phyloP scores from a whole-genome alignment of 2,113 vertebrate genomes.

The Phyllostomus hastatus region DNA sequence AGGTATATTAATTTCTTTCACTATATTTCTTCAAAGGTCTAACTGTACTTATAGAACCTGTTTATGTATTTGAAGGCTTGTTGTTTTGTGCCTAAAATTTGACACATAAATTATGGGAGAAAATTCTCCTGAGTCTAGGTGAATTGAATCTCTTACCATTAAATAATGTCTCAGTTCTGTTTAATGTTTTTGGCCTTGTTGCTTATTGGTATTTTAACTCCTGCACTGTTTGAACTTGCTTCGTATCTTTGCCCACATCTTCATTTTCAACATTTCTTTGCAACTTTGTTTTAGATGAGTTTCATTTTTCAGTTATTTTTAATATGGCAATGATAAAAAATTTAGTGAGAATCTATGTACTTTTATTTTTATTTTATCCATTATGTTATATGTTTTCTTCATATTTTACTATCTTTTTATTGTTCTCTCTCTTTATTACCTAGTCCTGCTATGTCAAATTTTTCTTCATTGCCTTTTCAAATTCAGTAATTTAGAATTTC shows the following conservation, averaged over 20 bases:
- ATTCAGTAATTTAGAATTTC: slow-evolving; percentile 23
- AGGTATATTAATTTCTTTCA: slow-evolving; percentile 35
- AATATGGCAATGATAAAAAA: neutral
- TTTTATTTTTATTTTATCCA: neutral
- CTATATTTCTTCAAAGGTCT: slow-evolving; percentile 24
- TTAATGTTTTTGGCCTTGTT: neutral
- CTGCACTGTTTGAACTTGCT: neutral
- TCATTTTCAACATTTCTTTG: slow-evolving; percentile 27
- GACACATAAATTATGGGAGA: neutral
- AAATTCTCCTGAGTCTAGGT: neutral
- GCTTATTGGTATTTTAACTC: neutral
- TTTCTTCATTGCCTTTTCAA: slow-evolving; percentile 30
- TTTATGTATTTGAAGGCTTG: neutral
- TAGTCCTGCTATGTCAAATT: neutral
- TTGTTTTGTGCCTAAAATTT: neutral
- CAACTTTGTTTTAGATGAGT: slow-evolving; percentile 17
- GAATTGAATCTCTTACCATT: neutral
- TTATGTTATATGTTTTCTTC: neutral
- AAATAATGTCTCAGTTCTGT: neutral
- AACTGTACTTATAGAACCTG: neutral
- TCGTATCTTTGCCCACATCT: neutral
- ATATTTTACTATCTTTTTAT: neutral
- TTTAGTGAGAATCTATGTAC: neutral
- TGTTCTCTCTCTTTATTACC: slow-evolving; percentile 1
- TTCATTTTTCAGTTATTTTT: slow-evolving; percentile 32